Evolutionary conservation across 2,888 invertebrate species (phyloP).

Genomic region (Pyrrhia umbra): DNA sequence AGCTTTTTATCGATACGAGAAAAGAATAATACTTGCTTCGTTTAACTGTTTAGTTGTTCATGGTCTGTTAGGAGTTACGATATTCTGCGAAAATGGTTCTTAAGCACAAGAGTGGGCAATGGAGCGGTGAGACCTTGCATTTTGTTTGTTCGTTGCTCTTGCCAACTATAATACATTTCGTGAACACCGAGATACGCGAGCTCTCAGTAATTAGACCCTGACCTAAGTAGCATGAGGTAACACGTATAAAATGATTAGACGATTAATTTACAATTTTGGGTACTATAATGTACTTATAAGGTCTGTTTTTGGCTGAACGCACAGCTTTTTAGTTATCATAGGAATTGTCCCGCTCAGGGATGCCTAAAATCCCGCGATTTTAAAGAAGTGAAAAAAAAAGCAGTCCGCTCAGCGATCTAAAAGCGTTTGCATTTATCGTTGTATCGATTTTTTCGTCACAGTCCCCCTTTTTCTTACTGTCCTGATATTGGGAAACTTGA

Average conservation of each 20-base stretch:
- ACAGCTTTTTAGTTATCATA: no score
- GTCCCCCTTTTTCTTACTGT: no score
- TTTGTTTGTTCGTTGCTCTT: slow-evolving; percentile 59
- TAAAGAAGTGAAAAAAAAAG: no score
- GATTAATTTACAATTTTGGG: background rate
- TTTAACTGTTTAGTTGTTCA: slow-evolving; percentile 23
- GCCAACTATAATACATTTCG: slow-evolving; percentile 18
- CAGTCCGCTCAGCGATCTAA: no score
- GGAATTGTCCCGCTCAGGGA: no score
- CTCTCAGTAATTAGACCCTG: slow-evolving; percentile 29
- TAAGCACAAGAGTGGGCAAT: slow-evolving; percentile 32
- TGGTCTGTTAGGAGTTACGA: slow-evolving; percentile 39
- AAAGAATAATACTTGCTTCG: background rate
- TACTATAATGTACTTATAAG: no score
- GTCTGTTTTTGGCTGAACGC: no score
- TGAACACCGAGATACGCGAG: slow-evolving; percentile 22
- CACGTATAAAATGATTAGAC: background rate
- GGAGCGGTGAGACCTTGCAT: slow-evolving; percentile 63
- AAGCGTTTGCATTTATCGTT: no score
- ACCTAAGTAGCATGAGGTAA: slow-evolving; percentile 30
- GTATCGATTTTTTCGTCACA: no score
- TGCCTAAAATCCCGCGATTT: no score
- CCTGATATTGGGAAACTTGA: no score
- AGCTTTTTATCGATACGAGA: no score
- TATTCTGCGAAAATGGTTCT: slow-evolving; percentile 26